These are phyloP conservation scores for Brachyhypopomus gauderio DNA, from an alignment of 2,113 vertebrate genomes.

Conservation along the genomic window DNA sequence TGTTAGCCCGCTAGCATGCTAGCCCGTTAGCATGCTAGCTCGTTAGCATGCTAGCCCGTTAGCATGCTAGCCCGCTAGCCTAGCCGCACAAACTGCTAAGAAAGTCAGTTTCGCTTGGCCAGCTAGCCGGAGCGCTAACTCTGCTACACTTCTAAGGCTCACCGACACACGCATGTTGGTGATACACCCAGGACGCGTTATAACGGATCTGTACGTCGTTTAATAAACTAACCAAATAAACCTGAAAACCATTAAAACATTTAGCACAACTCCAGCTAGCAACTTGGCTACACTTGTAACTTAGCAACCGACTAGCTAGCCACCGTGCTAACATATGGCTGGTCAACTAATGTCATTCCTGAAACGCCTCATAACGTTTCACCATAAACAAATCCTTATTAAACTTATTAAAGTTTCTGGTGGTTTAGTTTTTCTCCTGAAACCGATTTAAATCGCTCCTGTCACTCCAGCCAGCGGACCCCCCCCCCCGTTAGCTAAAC, in stretches of 20 bases:
- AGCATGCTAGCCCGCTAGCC: too few species aligned
- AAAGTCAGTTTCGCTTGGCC: neutral
- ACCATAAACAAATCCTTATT: too few species aligned
- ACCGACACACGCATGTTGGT: neutral
- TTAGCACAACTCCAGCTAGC: neutral
- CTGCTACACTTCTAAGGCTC: too few species aligned
- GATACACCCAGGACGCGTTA: neutral
- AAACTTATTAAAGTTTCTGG: too few species aligned
- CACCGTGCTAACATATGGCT: neutral
- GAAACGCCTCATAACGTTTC: neutral
- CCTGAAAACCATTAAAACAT: neutral
- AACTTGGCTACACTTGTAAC: neutral
- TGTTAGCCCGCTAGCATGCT: too few species aligned
- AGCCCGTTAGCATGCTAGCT: too few species aligned
- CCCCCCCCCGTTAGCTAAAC: neutral
- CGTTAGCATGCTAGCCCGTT: too few species aligned
- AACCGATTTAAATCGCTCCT: neutral
- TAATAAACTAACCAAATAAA: neutral
- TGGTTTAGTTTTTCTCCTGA: neutral
- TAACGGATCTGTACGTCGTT: neutral
- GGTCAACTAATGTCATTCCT: neutral
- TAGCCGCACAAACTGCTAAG: neutral
- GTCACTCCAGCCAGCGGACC: constrained; percentile 21
- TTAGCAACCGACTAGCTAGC: neutral
- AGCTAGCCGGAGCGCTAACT: neutral